Base-by-base conservation (phyloP, 1,140 invertebrate genomes). In the Oedothorax gibbosus region DNA sequence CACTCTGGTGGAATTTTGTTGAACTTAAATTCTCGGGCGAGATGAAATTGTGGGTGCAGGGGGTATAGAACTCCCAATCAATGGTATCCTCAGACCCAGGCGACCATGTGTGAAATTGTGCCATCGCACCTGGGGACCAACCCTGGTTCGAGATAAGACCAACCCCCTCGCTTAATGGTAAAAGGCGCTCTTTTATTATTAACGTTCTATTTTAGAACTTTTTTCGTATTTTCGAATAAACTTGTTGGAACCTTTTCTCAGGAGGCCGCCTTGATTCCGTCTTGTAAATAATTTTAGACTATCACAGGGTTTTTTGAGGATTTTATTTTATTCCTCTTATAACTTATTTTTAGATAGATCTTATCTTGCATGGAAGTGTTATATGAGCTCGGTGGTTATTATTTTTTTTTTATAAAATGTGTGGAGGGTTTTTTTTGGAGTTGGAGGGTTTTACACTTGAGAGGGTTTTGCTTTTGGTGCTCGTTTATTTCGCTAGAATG, bases 71-170 rank as follows among this genome's bases (percentile, higher is more conserved):
- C 10, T 50, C 53, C 64, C 80, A 75, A 73, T 73, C 80, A 75
- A 75, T 73, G 72, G 66, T 18, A 64, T 51, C 49, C 15, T 53
- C 18, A 72, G 66, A 69, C 83, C 83, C 73, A 62, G 83, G 83
- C 83, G 83, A 53, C 83, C 83, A 85, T 69, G 73, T 85, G 83
- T 85, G 83, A 85, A 85, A 85, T 85, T 85, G 83, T 69, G 64
- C 73, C 75, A 60, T n/a, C 15, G 73, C 83, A 78, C 75, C 83
- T 85, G 66, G 75, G 83, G 83, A 78, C 64, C 54, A 20, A 64
- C 71, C 77, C 65, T 51, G 18, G 8, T 66, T 53, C 7, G 72
- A 84, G 73, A 84, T 75, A 60, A 69, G 62, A 50, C 57, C 56
- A n/a, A 35, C 35, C 14, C 75, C 69, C 53, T 71, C 50, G 15